Conservation (phyloP, 2,888 invertebrate species). For the Entomobrya multifasciata region DNA sequence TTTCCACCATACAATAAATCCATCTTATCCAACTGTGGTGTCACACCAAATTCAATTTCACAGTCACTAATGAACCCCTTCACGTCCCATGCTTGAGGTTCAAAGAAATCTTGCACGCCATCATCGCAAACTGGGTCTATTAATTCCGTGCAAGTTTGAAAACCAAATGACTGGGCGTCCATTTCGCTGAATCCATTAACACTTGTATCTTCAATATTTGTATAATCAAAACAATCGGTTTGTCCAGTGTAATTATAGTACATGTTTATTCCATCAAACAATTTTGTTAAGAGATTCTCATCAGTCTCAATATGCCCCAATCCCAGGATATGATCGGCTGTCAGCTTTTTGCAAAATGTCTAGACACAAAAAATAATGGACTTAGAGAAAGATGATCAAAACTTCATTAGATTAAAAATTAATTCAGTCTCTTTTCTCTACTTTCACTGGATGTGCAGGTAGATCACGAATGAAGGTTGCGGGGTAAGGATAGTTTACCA, state of each 20-base stretch:
- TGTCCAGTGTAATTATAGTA: constrained; percentile 91
- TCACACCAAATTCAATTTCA: constrained; percentile 84
- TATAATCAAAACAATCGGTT: constrained; percentile 86
- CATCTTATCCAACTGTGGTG: constrained; percentile 86
- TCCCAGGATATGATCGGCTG: constrained; percentile 65
- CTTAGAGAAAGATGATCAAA: no score
- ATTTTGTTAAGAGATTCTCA: constrained; percentile 83
- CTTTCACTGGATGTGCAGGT: constrained; percentile 91
- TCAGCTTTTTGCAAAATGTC: constrained; percentile 42
- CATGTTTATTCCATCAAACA: constrained; percentile 87
- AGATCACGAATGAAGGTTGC: constrained; percentile 90
- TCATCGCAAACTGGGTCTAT: constrained; percentile 95
- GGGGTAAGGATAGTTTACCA: constrained; percentile 97
- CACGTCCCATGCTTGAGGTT: constrained; percentile 88
- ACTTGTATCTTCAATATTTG: constrained; percentile 81
- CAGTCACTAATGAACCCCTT: constrained; percentile 86
- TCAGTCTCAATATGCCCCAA: constrained; percentile 81
- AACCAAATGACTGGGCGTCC: constrained; percentile 54
- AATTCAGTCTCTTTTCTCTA: constrained; percentile 80
- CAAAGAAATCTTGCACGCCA: constrained; percentile 92
- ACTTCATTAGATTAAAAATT: neutral
- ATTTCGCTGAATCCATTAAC: constrained; percentile 80
- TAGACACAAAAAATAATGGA: neutral
- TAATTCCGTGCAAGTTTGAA: constrained; percentile 92
- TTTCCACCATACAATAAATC: constrained; percentile 90